phyloP scores from a whole-genome alignment of 1,140 invertebrate species.

The Drosophila prosaltans region DNA sequence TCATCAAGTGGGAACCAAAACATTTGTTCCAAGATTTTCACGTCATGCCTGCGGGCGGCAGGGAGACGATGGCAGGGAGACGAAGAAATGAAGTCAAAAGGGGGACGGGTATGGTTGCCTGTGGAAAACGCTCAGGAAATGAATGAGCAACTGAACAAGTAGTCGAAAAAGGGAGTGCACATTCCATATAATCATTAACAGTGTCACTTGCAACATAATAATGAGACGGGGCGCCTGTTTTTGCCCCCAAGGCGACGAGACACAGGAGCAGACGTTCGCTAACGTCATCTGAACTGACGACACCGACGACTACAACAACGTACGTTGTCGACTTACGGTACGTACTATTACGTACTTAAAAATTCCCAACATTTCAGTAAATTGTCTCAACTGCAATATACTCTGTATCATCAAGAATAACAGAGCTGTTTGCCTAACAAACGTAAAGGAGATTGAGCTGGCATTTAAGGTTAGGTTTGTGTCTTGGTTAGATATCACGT shows the following conservation, averaged over 20 bases:
- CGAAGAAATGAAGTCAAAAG: conserved; percentile 25
- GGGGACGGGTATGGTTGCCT: conserved; percentile 27
- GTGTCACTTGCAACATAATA: conserved; percentile 82
- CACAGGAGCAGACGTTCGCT: conserved; percentile 33
- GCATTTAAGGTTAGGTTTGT: not conserved
- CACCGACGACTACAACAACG: not conserved
- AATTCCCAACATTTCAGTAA: not conserved
- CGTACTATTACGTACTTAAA: conserved; percentile 21
- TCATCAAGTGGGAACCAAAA: conserved; percentile 79
- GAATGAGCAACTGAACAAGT: conserved; percentile 55
- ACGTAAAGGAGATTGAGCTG: not conserved
- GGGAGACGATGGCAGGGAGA: not conserved
- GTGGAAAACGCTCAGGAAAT: conserved; percentile 23
- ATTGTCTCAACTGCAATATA: not conserved
- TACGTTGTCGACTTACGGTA: not conserved
- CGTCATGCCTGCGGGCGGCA: conserved; percentile 41
- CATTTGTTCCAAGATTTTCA: conserved; percentile 82
- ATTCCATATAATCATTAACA: conserved; percentile 81
- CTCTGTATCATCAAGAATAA: not conserved
- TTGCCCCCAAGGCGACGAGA: conserved; percentile 52
- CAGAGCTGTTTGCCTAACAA: too few species aligned
- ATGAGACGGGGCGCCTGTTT: conserved; percentile 65
- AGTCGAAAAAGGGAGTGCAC: conserved; percentile 19
- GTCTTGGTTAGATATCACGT: not conserved
- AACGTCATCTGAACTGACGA: conserved; percentile 3